Percentiles rank a stretch among this genome's conserved stretches.
Evolutionary conservation across 1,140 invertebrate genomes (phyloP).

Genomic region (Drosophila takahashii): DNA sequence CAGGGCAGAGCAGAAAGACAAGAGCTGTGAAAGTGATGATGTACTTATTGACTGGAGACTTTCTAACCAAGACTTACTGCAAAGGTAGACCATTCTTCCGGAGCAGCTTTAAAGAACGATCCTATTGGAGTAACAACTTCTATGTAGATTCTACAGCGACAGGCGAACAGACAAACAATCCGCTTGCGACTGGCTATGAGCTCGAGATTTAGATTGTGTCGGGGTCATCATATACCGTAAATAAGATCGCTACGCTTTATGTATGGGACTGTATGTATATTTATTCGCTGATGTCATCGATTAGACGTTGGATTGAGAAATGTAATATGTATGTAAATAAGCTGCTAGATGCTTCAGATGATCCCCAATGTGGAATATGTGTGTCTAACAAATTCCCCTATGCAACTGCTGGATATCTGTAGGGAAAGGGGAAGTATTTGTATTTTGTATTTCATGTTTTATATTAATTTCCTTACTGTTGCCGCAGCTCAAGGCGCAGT

Average conservation of each 20-base stretch:
- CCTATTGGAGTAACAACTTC: not conserved
- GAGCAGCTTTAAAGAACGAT: not conserved
- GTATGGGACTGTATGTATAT: slow-evolving; percentile 1
- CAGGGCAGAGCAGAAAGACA: slow-evolving; percentile 19
- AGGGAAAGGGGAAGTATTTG: not conserved
- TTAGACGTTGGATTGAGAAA: slow-evolving; percentile 3
- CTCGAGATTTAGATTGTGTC: not conserved
- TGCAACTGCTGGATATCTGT: slow-evolving; percentile 15
- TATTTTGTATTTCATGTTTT: not conserved
- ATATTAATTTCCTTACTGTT: not conserved
- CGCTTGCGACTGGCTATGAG: slow-evolving; percentile 29
- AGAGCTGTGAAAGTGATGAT: slow-evolving; percentile 15
- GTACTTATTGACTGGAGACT: too few relatives aligned
- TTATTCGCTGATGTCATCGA: slow-evolving; percentile 24
- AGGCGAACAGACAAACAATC: slow-evolving; percentile 25
- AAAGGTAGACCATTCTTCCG: slow-evolving; percentile 11
- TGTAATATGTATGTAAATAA: not conserved
- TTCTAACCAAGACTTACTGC: slow-evolving; percentile 14
- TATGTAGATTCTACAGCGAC: not conserved
- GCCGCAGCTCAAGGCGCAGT: slow-evolving; percentile 87
- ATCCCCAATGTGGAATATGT: not conserved
- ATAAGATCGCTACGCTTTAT: not conserved
- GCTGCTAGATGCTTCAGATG: not conserved
- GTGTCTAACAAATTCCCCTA: slow-evolving; percentile 14
- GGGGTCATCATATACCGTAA: slow-evolving; percentile 21